Evolutionary conservation across 2,113 vertebrate species (phyloP), one percentile per base, ranked within the genome.

Genomic region (Xiphias gladius): DNA sequence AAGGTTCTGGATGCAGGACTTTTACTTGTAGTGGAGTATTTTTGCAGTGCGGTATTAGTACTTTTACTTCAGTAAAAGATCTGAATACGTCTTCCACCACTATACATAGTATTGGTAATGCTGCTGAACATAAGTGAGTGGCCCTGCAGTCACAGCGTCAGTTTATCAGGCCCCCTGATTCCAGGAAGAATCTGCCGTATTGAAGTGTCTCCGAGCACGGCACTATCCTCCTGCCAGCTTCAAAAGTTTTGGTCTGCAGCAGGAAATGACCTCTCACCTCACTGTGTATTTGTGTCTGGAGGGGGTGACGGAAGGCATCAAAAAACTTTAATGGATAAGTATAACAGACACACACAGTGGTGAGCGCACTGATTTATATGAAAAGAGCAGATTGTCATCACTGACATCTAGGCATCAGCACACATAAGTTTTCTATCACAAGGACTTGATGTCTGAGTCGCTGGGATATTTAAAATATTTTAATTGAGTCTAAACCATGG

Each of bases 31-130:
- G 32, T 35, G 3, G 32, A 35, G 32, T 35, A 35, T 35, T 35
- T 35, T 35, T 35, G 32, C 32, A 35, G 32, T 35, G 32, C 6
- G 32, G 32, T 35, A 35, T 35, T 35, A 35, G 6, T 35, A 35
- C 32, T 35, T 35, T 35, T 35, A 35, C 32, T 35, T 35, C 3
- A 35, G 32, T 35, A 35, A n/a, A n/a, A n/a, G n/a, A n/a, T n/a
- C n/a, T n/a, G n/a, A n/a, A n/a, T n/a, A n/a, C n/a, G n/a, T n/a
- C n/a, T n/a, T n/a, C n/a, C n/a, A n/a, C n/a, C n/a, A n/a, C n/a
- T n/a, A n/a, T n/a, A n/a, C n/a, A n/a, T n/a, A n/a, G 50, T 76
- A 63, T 63, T 73, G 17, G 65, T 79, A 11, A 50, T 57, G 43
- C 26, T 70, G 39, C 48, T 74, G 17, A 52, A 67, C 68, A 58